Percentiles rank a stretch among this genome's conserved stretches.
Evolutionary conservation across 2,113 vertebrate species (phyloP).

Genomic region (Pelmatolapia mariae): DNA sequence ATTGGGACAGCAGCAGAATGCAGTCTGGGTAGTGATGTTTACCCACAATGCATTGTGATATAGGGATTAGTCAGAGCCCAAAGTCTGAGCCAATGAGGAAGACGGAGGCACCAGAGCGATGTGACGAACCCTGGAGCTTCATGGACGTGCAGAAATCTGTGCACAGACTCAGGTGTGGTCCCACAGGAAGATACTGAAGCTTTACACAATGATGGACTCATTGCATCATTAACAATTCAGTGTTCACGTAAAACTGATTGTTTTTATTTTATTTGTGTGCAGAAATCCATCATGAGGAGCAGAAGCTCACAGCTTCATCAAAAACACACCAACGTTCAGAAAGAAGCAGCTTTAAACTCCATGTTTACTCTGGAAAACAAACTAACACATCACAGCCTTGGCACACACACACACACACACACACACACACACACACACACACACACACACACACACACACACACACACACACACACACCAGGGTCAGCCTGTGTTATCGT

Average conservation of each 20-base stretch:
- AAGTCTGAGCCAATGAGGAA: too few species aligned
- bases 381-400: neutral
- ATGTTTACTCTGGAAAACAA: neutral
- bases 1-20: neutral
- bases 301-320: too few species aligned
- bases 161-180: neutral
- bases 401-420: neutral
- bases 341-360: neutral
- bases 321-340: neutral
- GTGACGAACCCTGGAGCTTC: neutral
- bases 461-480: neutral
- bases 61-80: neutral
- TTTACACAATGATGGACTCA: neutral
- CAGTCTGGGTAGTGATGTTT: neutral
- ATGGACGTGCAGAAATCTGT: neutral
- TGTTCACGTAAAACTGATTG: neutral
- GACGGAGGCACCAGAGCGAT: neutral
- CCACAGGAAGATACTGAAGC: neutral
- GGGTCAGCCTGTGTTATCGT: conserved; percentile 1
- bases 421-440: neutral
- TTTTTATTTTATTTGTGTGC: neutral
- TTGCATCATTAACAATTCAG: neutral
- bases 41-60: neutral
- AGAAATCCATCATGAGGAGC: neutral
- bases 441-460: neutral